Percentiles rank a stretch among this genome's conserved stretches.
Evolutionary conservation across 2,797 vertebrate species (phyloP).

Genomic region (Somateria mollissima): DNA sequence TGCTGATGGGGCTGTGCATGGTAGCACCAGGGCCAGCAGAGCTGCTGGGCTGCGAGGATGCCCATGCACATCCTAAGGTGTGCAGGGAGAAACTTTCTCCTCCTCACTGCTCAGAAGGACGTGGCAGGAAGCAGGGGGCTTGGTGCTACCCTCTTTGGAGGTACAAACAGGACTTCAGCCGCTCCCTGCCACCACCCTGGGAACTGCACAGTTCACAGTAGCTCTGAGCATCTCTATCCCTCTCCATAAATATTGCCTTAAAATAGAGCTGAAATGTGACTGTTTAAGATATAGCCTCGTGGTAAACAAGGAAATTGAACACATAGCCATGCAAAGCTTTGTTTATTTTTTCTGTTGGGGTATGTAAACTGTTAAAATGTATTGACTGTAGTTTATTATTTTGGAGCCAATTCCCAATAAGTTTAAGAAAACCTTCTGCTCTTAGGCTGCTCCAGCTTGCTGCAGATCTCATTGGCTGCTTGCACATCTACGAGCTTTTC

Average conservation of each 20-base stretch:
- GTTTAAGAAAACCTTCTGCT: neutral
- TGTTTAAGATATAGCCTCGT: neutral
- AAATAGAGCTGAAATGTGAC: slow-evolving; percentile 51
- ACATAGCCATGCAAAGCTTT: slow-evolving; percentile 7
- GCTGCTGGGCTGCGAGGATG: rapidly evolving
- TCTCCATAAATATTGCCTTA: slow-evolving; percentile 26
- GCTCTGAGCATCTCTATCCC: neutral
- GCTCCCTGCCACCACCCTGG: slow-evolving; percentile 20
- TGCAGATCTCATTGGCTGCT: neutral
- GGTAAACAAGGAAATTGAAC: slow-evolving; percentile 63
- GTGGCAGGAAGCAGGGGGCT: neutral
- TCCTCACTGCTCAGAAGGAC: neutral
- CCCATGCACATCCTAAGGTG: neutral
- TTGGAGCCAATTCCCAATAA: neutral
- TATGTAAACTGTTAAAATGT: slow-evolving; percentile 40
- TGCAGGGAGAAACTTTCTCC: neutral
- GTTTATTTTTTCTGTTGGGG: slow-evolving; percentile 25
- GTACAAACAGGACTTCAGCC: slow-evolving; percentile 5
- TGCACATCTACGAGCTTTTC: neutral
- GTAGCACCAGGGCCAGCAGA: neutral
- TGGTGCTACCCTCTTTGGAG: neutral
- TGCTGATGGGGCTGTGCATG: neutral
- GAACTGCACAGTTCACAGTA: neutral
- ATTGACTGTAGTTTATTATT: slow-evolving; percentile 9
- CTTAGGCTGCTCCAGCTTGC: neutral